phyloP scores from a whole-genome alignment of 2,113 vertebrate species.

The Euleptes europaea region DNA sequence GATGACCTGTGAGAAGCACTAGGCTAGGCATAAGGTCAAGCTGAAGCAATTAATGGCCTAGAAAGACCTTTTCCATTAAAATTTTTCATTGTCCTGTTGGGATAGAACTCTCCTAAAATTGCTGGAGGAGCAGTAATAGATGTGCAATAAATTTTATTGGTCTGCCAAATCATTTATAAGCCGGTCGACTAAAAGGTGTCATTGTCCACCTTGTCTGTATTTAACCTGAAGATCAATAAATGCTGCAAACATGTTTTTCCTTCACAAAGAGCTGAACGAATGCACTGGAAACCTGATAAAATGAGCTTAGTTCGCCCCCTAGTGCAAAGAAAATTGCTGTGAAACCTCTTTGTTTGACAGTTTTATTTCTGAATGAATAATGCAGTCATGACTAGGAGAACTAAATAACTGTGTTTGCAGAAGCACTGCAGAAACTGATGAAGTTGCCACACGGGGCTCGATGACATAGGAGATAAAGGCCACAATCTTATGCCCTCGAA shows the following conservation, averaged over 20 bases:
- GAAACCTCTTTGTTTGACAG: background rate
- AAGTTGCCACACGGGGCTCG: background rate
- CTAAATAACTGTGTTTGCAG: background rate
- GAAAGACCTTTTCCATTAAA: background rate
- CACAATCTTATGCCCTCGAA: background rate
- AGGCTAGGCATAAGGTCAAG: background rate
- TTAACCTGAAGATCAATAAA: constrained; percentile 37
- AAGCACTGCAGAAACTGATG: background rate
- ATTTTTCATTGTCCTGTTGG: background rate
- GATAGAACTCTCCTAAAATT: background rate
- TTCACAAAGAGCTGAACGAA: background rate
- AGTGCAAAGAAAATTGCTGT: constrained; percentile 30
- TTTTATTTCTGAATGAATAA: background rate
- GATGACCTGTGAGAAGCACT: background rate
- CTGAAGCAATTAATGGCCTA: background rate
- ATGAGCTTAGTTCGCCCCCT: constrained; percentile 60
- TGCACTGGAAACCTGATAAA: rapidly evolving
- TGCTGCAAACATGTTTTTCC: constrained; percentile 19
- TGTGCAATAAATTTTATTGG: background rate
- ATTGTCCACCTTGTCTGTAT: constrained; percentile 46
- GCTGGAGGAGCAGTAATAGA: background rate
- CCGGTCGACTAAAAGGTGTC: constrained; percentile 16
- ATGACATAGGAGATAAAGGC: background rate
- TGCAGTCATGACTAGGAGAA: background rate
- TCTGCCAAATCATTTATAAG: constrained; percentile 50